phyloP scores from a whole-genome alignment of 1,140 invertebrate species.

The roundworm (Caenorhabditis elegans) region DNA sequence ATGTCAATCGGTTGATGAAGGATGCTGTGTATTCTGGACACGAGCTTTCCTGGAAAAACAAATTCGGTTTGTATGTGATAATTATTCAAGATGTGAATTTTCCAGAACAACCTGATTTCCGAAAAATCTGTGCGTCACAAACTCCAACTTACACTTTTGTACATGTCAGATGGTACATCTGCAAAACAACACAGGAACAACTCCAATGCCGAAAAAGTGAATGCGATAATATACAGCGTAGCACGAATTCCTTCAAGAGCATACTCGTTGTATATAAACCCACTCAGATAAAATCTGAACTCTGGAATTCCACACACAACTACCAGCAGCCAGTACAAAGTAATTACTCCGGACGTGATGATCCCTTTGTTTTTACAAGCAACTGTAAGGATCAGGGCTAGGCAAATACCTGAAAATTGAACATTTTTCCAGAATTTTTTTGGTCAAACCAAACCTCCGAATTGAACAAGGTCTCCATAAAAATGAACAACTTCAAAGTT shows the following conservation, averaged over 20 bases:
- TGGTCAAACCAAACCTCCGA: not conserved
- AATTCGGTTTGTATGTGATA: not conserved
- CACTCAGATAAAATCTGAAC: not conserved
- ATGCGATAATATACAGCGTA: slow-evolving; percentile 77
- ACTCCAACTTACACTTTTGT: slow-evolving; percentile 27
- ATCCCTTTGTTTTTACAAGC: slow-evolving; percentile 82
- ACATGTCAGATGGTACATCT: not conserved
- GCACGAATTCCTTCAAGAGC: not conserved
- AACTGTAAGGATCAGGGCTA: slow-evolving; percentile 74
- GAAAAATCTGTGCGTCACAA: too few species aligned
- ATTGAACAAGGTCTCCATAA: slow-evolving; percentile 34
- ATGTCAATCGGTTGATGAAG: slow-evolving; percentile 47
- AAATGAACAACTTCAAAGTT: slow-evolving; percentile 28
- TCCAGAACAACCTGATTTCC: too few species aligned
- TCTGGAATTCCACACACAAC: slow-evolving; percentile 66
- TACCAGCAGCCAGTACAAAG: slow-evolving; percentile 83
- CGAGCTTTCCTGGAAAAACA: slow-evolving; percentile 73
- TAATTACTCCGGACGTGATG: slow-evolving; percentile 82
- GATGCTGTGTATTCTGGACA: slow-evolving; percentile 69
- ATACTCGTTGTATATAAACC: not conserved
- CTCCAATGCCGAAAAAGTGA: not conserved
- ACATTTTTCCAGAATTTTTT: too few species aligned
- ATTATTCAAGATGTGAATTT: too few species aligned
- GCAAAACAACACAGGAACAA: slow-evolving; percentile 30
- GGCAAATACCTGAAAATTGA: not conserved